Percentiles rank a stretch among this genome's conserved stretches.
Evolutionary conservation across 2,888 invertebrate genomes (phyloP).

Genomic region (Cosmia pyralina): DNA sequence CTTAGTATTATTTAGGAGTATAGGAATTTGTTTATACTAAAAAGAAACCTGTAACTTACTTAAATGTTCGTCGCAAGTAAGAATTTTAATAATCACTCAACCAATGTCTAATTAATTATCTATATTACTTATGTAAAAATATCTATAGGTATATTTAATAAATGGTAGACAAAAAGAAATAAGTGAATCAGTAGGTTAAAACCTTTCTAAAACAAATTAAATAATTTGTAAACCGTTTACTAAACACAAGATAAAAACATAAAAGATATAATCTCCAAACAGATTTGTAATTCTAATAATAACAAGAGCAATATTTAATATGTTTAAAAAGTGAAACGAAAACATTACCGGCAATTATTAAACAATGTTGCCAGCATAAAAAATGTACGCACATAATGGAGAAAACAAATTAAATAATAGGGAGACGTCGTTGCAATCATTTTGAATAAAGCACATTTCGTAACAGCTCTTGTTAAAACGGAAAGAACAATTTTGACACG

Average conservation of each 20-base stretch:
- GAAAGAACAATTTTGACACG: conserved; percentile 75
- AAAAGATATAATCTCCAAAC: conserved; percentile 31
- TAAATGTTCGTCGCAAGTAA: too few relatives aligned
- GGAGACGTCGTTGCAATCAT: conserved; percentile 59
- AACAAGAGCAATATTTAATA: conserved; percentile 35
- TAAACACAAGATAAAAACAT: conserved; percentile 5
- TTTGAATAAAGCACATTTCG: conserved; percentile 75
- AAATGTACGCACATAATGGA: conserved; percentile 46
- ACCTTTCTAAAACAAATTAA: conserved; percentile 22
- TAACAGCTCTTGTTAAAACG: conserved; percentile 72
- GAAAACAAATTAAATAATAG: conserved; percentile 65
- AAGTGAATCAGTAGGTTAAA: neutral
- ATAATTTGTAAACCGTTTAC: conserved; percentile 7
- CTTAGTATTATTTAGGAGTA: too few relatives aligned
- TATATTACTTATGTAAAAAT: too few relatives aligned
- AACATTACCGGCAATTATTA: conserved; percentile 44
- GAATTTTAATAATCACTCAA: too few relatives aligned
- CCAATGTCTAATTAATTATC: too few relatives aligned
- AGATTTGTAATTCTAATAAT: conserved; percentile 39
- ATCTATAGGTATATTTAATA: too few relatives aligned
- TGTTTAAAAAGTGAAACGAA: conserved; percentile 42
- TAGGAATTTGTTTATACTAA: too few relatives aligned
- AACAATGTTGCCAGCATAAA: conserved; percentile 43
- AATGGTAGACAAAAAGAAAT: neutral
- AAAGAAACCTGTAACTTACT: too few relatives aligned